Percentiles rank a stretch among this genome's conserved stretches.
Conservation (phyloP, 2,113 vertebrate genomes). For the Pipa parva region DNA sequence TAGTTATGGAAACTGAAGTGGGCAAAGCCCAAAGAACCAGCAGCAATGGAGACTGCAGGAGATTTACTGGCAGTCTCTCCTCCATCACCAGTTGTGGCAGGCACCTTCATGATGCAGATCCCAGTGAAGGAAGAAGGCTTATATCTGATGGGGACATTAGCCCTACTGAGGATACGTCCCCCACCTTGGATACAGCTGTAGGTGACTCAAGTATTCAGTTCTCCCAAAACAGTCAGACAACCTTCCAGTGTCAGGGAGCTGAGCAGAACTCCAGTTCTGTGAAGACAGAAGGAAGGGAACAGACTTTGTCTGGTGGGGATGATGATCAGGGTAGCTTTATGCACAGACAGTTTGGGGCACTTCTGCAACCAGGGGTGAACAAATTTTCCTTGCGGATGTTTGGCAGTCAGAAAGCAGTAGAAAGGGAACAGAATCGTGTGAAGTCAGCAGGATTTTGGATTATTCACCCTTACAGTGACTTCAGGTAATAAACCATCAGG, state of each 20-base stretch:
- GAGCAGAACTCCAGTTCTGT: conserved; percentile 71
- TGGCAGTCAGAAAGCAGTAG: conserved; percentile 98
- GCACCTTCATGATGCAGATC: conserved; percentile 79
- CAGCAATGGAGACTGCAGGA: conserved; percentile 95
- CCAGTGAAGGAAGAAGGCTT: conserved; percentile 84
- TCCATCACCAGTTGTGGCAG: conserved; percentile 86
- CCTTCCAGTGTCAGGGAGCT: conserved; percentile 49
- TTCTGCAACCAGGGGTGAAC: conserved; percentile 98
- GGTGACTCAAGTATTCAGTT: conserved; percentile 60
- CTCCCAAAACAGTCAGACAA: conserved; percentile 46
- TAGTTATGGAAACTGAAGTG: conserved; percentile 76
- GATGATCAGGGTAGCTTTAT: conserved; percentile 89
- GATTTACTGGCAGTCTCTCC: conserved; percentile 90
- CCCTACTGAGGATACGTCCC: conserved; percentile 71
- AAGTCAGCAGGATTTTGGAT: conserved; percentile 98
- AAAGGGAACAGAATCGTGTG: conserved; percentile 93
- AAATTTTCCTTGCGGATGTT: conserved; percentile 99
- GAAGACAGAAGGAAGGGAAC: conserved; percentile 87
- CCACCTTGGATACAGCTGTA: conserved; percentile 67
- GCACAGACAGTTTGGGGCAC: conserved; percentile 92
- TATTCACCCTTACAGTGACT: conserved; percentile 98
- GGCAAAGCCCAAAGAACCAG: conserved; percentile 77
- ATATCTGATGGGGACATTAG: conserved; percentile 83
- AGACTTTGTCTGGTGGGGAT: conserved; percentile 87
- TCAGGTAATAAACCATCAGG: conserved; percentile 76